These are phyloP conservation scores for Eupelmus urozonus DNA, from an alignment of 2,888 invertebrate genomes.

Conservation along the genomic window DNA sequence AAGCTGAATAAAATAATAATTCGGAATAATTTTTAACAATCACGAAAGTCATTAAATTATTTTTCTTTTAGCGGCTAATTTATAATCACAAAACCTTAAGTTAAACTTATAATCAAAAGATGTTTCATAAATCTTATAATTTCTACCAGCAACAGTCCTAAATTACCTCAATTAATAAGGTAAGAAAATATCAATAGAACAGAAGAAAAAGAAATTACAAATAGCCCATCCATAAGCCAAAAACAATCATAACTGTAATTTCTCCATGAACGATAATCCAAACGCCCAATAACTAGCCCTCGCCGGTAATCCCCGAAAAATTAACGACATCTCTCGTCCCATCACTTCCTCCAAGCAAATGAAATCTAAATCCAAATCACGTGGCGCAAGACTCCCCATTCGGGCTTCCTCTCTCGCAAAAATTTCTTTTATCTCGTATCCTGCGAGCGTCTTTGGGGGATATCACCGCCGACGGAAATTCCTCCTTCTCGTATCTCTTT, in stretches of 20 bases:
- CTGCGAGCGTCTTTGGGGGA: conserved; percentile 35
- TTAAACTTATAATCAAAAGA: too few relatives aligned
- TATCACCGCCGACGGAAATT: conserved; percentile 44
- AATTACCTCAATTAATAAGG: too few relatives aligned
- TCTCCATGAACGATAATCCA: neutral
- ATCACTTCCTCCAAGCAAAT: neutral
- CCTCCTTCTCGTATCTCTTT: neutral
- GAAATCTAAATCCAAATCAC: conserved; percentile 30
- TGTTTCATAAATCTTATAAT: too few relatives aligned
- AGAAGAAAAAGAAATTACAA: neutral
- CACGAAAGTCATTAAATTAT: too few relatives aligned
- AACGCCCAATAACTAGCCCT: too few relatives aligned
- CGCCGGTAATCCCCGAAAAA: neutral
- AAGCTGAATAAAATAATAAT: too few relatives aligned
- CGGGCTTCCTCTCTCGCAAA: conserved; percentile 17
- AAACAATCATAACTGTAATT: neutral
- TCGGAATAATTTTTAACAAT: too few relatives aligned
- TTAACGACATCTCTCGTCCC: neutral
- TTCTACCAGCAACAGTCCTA: too few relatives aligned
- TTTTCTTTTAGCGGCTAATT: too few relatives aligned
- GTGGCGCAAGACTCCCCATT: neutral
- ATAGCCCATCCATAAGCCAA: neutral
- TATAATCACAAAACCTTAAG: too few relatives aligned
- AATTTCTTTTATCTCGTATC: conserved; percentile 57
- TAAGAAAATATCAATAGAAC: too few relatives aligned